A percentile compares a stretch with the other conserved stretches of the same genome.
Conservation (phyloP, 2,113 vertebrate species). For the Thamnophis sirtalis region DNA sequence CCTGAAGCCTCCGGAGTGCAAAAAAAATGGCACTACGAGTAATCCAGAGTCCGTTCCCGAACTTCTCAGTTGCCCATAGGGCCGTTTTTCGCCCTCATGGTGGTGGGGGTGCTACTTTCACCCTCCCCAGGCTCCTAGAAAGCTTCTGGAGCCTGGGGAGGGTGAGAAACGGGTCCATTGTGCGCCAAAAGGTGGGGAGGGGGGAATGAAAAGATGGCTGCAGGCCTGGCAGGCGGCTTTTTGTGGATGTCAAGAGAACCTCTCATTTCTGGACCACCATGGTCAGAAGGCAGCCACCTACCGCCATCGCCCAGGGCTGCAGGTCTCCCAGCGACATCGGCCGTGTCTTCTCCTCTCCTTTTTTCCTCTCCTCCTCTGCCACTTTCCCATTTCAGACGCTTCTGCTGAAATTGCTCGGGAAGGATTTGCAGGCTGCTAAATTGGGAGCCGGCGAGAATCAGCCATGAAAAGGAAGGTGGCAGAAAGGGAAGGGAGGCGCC, state of each 20-base stretch:
- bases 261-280: not conserved
- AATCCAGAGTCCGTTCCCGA: too few relatives aligned
- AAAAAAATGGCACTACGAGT: too few relatives aligned
- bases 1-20: too few relatives aligned
- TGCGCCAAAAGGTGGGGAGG: too few relatives aligned
- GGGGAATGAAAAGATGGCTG: too few relatives aligned
- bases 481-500: not conserved
- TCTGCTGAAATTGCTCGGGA: not conserved
- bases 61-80: too few relatives aligned
- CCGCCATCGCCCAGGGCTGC: not conserved
- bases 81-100: too few relatives aligned
- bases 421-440: not conserved
- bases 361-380: fast-evolving
- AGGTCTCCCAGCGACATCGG: not conserved
- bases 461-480: not conserved
- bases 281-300: not conserved
- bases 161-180: too few relatives aligned
- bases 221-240: not conserved
- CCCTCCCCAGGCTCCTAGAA: too few relatives aligned
- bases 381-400: not conserved
- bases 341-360: not conserved
- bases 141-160: too few relatives aligned
- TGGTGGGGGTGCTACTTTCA: too few relatives aligned
- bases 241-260: not conserved
- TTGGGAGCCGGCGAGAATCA: not conserved